Evolutionary conservation across 2,113 vertebrate genomes (phyloP).

Genomic region (Notarius lentiginosus): DNA sequence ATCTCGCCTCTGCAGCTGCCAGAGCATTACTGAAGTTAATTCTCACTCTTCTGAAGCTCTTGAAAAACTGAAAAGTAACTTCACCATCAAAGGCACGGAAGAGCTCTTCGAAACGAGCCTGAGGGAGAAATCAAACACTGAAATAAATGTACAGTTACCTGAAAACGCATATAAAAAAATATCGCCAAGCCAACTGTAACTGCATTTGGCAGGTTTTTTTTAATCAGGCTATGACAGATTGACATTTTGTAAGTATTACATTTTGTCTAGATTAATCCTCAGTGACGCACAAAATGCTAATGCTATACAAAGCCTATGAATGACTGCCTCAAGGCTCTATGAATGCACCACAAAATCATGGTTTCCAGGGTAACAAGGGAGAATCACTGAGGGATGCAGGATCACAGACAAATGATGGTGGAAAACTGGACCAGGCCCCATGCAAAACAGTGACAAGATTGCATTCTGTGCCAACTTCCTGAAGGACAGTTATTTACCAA

Average conservation of each 20-base stretch:
- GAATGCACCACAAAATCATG: constrained; percentile 30
- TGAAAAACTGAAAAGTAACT: constrained; percentile 93
- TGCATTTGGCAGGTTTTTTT: neutral
- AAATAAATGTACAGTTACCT: neutral
- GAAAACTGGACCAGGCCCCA: constrained; percentile 26
- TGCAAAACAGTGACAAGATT: neutral
- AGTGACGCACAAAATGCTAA: constrained; percentile 50
- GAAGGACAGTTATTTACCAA: constrained; percentile 7
- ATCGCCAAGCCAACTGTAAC: neutral
- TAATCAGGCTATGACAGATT: constrained; percentile 18
- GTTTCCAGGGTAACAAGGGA: constrained; percentile 53
- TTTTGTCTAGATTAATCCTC: constrained; percentile 43
- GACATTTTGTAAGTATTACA: constrained; percentile 35
- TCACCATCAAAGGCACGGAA: constrained; percentile 86
- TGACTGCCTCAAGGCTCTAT: constrained; percentile 30
- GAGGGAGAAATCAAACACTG: constrained; percentile 50
- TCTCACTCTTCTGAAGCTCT: constrained; percentile 89
- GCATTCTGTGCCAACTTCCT: neutral
- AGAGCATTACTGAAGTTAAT: constrained; percentile 90
- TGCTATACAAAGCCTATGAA: constrained; percentile 47
- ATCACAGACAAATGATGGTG: neutral
- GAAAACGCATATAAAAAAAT: neutral
- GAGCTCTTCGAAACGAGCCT: constrained; percentile 88
- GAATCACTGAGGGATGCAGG: constrained; percentile 28
- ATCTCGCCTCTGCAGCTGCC: constrained; percentile 85